Conservation (phyloP, 92 coral and sea anemone genomes). For the Paragorgia papillata region DNA sequence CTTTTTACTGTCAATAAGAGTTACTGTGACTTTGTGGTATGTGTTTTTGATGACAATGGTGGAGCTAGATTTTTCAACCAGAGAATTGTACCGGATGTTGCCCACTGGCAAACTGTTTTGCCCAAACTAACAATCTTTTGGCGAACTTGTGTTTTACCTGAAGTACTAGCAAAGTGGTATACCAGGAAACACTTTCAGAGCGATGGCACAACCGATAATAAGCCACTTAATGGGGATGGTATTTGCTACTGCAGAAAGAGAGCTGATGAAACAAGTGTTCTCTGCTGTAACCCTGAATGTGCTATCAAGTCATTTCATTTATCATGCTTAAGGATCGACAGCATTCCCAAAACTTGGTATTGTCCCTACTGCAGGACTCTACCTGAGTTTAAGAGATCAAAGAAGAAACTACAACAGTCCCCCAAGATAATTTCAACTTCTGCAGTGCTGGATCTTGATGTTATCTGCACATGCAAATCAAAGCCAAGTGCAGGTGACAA, state of each 20-base stretch:
- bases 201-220: background rate
- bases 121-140: constrained; percentile 54
- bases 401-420: constrained; percentile 3
- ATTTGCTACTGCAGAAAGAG: constrained; percentile 44
- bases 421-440: background rate
- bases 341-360: constrained; percentile 17
- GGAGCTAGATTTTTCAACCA: constrained; percentile 31
- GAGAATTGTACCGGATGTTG: constrained; percentile 52
- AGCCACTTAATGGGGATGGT: background rate
- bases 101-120: constrained; percentile 51
- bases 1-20: background rate
- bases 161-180: constrained; percentile 62
- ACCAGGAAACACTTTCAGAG: constrained; percentile 45
- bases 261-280: background rate
- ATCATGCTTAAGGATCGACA: constrained; percentile 15
- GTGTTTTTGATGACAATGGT: too few relatives aligned
- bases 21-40: constrained; percentile 38
- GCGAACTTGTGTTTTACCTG: constrained; percentile 68
- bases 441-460: constrained; percentile 40
- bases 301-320: constrained; percentile 11
- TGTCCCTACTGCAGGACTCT: constrained; percentile 10
- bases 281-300: background rate
- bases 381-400: constrained; percentile 52
- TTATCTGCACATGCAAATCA: constrained; percentile 58
- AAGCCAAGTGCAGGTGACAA: constrained; percentile 59